phyloP scores from a whole-genome alignment of 1,140 invertebrate genomes.

The Coenobita brevimanus region DNA sequence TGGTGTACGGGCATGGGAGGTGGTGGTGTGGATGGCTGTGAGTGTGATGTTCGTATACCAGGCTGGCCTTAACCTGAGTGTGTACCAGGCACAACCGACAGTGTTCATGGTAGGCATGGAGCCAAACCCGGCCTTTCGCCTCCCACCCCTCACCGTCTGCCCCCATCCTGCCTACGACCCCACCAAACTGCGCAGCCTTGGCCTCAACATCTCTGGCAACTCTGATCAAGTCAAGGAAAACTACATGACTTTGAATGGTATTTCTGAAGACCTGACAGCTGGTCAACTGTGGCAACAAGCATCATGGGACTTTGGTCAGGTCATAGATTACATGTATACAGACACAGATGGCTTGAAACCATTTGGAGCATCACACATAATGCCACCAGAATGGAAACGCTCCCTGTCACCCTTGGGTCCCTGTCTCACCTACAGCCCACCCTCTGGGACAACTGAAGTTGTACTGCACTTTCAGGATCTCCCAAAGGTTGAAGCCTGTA shows the following conservation, averaged over 20 bases:
- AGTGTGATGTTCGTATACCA: slow-evolving; percentile 24
- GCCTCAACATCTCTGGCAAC: slow-evolving; percentile 22
- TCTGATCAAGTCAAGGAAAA: neutral
- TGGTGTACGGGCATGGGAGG: neutral
- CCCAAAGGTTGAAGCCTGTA: slow-evolving; percentile 3
- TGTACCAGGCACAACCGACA: slow-evolving; percentile 22
- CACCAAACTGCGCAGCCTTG: neutral
- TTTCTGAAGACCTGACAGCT: neutral
- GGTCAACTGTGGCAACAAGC: slow-evolving; percentile 21
- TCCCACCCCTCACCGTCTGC: slow-evolving; percentile 32
- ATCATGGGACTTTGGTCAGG: slow-evolving; percentile 12
- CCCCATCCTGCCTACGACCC: slow-evolving; percentile 31
- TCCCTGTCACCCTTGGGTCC: slow-evolving; percentile 35
- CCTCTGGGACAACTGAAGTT: neutral
- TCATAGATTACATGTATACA: neutral
- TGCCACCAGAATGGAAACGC: neutral
- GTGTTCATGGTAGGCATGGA: slow-evolving; percentile 23
- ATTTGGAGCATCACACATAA: neutral
- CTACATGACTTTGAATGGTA: neutral
- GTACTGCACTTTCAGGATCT: neutral
- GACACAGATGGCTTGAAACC: neutral
- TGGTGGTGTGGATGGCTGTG: neutral
- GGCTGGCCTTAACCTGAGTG: slow-evolving; percentile 19
- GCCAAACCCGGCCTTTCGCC: slow-evolving; percentile 2
- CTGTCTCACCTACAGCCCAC: slow-evolving; percentile 32